Base-by-base conservation (phyloP, 2,797 vertebrate species). In the Cryptoprocta ferox region DNA sequence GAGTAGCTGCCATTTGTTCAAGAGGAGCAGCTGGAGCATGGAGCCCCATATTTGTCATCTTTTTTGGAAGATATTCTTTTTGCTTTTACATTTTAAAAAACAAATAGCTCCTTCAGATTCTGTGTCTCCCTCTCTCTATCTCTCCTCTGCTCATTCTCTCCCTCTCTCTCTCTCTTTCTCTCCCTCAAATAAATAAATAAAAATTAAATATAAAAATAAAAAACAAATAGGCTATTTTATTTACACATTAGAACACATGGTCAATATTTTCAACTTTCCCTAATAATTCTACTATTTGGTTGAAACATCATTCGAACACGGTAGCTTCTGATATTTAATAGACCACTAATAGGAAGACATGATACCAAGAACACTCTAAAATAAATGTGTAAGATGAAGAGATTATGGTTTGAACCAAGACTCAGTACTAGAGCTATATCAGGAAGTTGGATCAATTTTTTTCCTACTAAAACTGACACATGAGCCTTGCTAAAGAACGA, bases 391-490 rank as follows among this genome's bases (percentile, higher is more conserved):
- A 80, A 79, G 26, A 61, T 89, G 68, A 79, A 68, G 39, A 63
- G 24, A 56, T 75, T 37, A 32, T 68, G 28, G 28, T 59, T 39
- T 87, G 37, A 39, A 79, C 37, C 10, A 66, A 24, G 14, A 63
- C 39, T 84, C 70, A 45, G 2, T 32, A 35, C n/a, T 56, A 53
- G 26, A 35, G 59, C 73, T 93, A 1, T 76, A 32, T 84, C 39
- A 82, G 71, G 39, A 95, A 94, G 18, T 5, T 91, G 59, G 53
- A 86, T 80, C 35, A 56, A 59, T 80, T 81, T 97, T 18, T 92
- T 83, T 90, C 19, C 76, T 86, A 21, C 5, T 65, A 9, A 89
- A 93, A 96, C 39, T 45, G 80, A 78, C 50, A 83, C 2, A 4
- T 45, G 24, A 68, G 7, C 9, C 75, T 89, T 85, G 28, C 48